Base-by-base conservation (phyloP, 1,140 invertebrate species). In the Helicoverpa zea region DNA sequence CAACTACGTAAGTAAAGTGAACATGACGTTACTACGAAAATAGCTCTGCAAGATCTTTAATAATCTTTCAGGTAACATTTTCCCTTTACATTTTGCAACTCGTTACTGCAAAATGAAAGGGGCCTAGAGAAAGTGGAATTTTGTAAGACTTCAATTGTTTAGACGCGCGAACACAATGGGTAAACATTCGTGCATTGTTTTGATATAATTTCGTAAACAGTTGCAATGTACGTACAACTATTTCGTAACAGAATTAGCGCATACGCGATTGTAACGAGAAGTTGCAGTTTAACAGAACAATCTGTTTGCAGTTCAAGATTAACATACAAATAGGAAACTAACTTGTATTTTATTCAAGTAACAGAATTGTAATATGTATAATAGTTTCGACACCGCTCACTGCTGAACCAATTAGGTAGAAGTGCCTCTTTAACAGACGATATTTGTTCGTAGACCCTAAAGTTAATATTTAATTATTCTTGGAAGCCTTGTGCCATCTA, bases 401-500 rank as follows among this genome's bases (percentile, higher is more conserved):
- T 14, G 13, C 35, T 29, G 10, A 58, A 63, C 43, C 68, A 61
- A 79, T 79, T 79, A 59, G 43, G 18, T 73, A 12, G n/a, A 52
- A 79, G 66, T 79, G 47, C 47, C 68, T 51, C 66, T 47, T 61
- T 54, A 52, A 79, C 23, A 51, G 70, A 14, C 29, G 12, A 66
- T 79, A 72, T 79, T 72, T 61, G 78, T 79, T 18, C 63, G 9
- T 51, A 56, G 16, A 73, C 68, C 78, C 56, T 58, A 73, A 73
- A 80, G 64, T 80, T 79, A 49, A 61, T 79, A 79, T 72, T 80
- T 80, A 80, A 70, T 73, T 80, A 73, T 73, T 70, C 68, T 23
- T 73, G 18, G 58, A 80, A 73, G 56, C 51, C 56, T 49, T 47
- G n/a, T 73, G 51, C 58, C 47, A 73, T 72, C 54, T 16, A 80